Percentiles rank a stretch among this genome's conserved stretches.
These are phyloP conservation scores for Melanotaenia duboulayi DNA, from an alignment of 2,113 vertebrate genomes.

Conservation along the genomic window DNA sequence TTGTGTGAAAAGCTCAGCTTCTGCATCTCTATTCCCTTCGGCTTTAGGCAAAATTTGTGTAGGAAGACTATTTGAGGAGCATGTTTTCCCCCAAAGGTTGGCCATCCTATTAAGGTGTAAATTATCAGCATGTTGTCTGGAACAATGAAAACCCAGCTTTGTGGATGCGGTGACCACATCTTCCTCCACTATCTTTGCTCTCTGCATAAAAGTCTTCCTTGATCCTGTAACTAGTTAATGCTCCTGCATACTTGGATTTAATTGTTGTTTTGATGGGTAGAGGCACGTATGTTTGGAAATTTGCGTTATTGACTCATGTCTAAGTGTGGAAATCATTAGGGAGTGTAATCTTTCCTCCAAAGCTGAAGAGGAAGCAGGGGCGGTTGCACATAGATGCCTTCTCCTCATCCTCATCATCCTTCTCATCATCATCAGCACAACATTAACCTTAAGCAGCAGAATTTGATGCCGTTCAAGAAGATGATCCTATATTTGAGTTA, in stretches of 20 bases:
- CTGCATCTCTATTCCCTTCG: background rate
- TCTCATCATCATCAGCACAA: conserved; percentile 32
- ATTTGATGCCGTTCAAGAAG: background rate
- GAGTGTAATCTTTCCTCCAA: conserved; percentile 32
- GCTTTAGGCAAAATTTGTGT: conserved; percentile 48
- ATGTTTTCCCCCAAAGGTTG: conserved; percentile 40
- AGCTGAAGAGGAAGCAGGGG: conserved; percentile 20
- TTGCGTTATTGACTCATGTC: conserved; percentile 8
- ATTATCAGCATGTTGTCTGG: conserved; percentile 51
- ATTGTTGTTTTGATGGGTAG: conserved; percentile 45
- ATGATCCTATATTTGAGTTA: background rate
- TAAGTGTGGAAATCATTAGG: conserved; percentile 15
- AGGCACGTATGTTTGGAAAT: conserved; percentile 5
- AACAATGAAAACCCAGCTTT: conserved; percentile 54
- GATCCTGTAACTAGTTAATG: conserved; percentile 15
- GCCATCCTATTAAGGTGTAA: conserved; percentile 68
- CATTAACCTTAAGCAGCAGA: conserved; percentile 44
- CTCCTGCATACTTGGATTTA: conserved; percentile 28
- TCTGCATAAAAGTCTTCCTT: conserved; percentile 34
- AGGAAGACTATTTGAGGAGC: conserved; percentile 46
- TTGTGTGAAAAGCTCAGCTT: conserved; percentile 12
- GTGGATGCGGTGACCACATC: conserved; percentile 57
- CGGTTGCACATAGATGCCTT: conserved; percentile 1
- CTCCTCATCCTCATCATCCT: conserved; percentile 28
- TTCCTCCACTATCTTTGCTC: conserved; percentile 59